Conservation (phyloP, 2,113 vertebrate genomes). For the Phyllopteryx taeniolatus region DNA sequence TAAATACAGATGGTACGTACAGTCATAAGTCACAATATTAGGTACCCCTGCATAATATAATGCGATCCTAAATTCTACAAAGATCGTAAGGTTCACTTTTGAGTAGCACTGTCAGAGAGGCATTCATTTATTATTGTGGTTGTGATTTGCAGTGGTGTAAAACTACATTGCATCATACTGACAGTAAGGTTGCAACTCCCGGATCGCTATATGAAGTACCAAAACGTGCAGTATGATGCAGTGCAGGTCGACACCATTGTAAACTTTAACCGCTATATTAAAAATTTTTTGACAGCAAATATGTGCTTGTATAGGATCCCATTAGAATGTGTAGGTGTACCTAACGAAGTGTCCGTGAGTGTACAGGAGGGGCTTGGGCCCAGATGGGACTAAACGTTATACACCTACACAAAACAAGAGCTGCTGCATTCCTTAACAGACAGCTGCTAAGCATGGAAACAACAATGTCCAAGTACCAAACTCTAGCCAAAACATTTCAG, state of each 20-base stretch:
- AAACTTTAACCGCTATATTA: background rate
- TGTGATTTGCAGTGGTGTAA: background rate
- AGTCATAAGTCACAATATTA: background rate
- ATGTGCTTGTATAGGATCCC: background rate
- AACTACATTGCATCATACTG: background rate
- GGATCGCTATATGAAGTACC: no score
- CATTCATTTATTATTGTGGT: background rate
- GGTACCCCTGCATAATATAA: background rate
- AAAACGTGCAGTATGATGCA: background rate
- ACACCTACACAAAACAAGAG: conserved; percentile 19
- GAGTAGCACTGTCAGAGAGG: background rate
- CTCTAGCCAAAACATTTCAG: background rate
- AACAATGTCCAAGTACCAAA: background rate
- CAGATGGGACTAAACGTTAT: conserved; percentile 28
- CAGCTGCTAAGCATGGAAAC: conserved; percentile 8
- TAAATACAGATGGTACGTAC: background rate
- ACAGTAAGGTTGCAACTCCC: no score
- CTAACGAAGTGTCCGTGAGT: background rate
- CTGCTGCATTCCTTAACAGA: conserved; percentile 14
- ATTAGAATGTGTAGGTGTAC: background rate
- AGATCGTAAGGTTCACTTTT: background rate
- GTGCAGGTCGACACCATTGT: background rate
- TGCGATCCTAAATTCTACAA: background rate
- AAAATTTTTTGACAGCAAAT: background rate
- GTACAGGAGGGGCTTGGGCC: conserved; percentile 8